Base-by-base conservation (phyloP, 2,113 vertebrate genomes). In the Ammospiza caudacuta region DNA sequence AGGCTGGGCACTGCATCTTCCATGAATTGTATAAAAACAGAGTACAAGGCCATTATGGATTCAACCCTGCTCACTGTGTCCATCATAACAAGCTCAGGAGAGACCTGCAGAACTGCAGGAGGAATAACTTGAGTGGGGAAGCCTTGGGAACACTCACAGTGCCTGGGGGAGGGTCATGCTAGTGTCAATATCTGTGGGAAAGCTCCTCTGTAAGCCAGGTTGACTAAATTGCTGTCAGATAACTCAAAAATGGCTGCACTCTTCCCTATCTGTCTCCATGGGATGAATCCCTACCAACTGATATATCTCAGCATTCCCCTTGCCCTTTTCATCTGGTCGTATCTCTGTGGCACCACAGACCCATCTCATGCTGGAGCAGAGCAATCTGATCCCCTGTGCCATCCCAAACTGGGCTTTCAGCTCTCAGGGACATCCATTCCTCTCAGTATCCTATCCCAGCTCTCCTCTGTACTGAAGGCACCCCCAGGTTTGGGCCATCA, bases 221-320 rank as follows among this genome's bases (percentile, higher is more conserved):
- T 3, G 1, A 10, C 28, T 73, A 33, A 91, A 69, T 7, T 28
- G 23, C 37, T 29, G 27, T 41, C 35, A 47, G 15, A 27, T 25
- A 77, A 29, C 18, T 39, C 24, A 6, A 4, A 35, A 73, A 29
- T 61, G 0, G 41, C 9, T 11, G 6, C 13, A 12, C 20, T 51
- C 39, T 33, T 18, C 33, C 16, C 4, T 49, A 1, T 47, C 31
- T 41, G 6, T 41, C 41, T 89, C 54, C 41, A 15, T 13, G n/a
- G 59, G 11, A 58, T 23, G 7, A 13, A 18, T 47, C 27, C 14
- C 23, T 29, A 2, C 28, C 5, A 25, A 0, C 9, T 5, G n/a
- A 47, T 17, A 2, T 1, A 23, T 29, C 15, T 68, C 18, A 35
- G 35, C 17, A 14, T 6, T 44, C 27, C 24, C 5, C 17, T 68